phyloP scores from a whole-genome alignment of 2,113 vertebrate species.

The Sinocyclocheilus grahami region DNA sequence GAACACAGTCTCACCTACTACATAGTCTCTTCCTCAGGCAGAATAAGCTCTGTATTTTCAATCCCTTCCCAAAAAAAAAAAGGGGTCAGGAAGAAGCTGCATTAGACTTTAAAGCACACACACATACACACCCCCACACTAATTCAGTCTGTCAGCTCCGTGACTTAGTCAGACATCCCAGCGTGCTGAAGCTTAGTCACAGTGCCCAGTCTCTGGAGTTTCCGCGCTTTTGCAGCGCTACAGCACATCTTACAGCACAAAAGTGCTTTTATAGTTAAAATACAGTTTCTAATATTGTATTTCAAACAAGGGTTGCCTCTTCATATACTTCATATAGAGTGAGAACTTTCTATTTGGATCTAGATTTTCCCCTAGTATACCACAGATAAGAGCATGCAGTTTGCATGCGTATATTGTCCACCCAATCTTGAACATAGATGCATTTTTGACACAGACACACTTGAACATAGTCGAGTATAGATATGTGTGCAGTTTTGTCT shows the following conservation, averaged over 20 bases:
- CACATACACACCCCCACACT: conserved; percentile 37
- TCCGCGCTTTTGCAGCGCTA: conserved; percentile 6
- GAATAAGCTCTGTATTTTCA: conserved; percentile 6
- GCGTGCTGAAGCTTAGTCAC: conserved; percentile 40
- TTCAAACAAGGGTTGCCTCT: neutral
- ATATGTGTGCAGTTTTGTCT: neutral
- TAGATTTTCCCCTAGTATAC: neutral
- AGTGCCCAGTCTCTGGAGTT: conserved; percentile 25
- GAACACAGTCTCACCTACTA: neutral
- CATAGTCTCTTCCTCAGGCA: neutral
- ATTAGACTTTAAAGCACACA: conserved; percentile 36
- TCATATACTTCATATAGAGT: neutral
- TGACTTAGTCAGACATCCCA: conserved; percentile 37
- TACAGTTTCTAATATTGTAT: conserved; percentile 6
- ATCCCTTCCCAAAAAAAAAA: conserved; percentile 13
- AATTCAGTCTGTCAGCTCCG: conserved; percentile 36
- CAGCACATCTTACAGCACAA: conserved; percentile 19
- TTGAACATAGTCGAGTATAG: neutral
- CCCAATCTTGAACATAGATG: neutral
- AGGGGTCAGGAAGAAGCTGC: conserved; percentile 25
- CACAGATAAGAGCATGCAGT: neutral
- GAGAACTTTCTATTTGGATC: neutral
- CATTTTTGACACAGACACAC: neutral
- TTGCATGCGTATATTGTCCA: neutral
- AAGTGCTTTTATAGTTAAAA: conserved; percentile 4